A percentile compares a stretch with the other conserved stretches of the same genome.
Evolutionary conservation across 2,888 invertebrate species (phyloP).

Genomic region (Heteromyza rotundicornis): DNA sequence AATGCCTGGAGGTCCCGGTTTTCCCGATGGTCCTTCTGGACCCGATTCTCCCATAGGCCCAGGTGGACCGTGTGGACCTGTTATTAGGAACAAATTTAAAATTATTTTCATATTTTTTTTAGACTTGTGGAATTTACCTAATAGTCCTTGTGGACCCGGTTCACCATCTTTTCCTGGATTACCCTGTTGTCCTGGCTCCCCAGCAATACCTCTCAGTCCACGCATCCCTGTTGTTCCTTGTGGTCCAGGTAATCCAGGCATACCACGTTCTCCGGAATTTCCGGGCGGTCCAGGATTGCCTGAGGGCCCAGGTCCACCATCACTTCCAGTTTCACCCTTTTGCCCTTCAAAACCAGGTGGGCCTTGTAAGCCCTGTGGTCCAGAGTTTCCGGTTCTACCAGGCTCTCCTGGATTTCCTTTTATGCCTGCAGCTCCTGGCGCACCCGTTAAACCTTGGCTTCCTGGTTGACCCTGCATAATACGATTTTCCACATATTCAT

Average conservation of each 20-base stretch:
- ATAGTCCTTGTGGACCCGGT: constrained; percentile 66
- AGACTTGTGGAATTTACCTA: no score
- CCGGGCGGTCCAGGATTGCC: constrained; percentile 66
- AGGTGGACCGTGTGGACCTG: constrained; percentile 72
- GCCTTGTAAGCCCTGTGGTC: constrained; percentile 75
- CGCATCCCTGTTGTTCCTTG: constrained; percentile 44
- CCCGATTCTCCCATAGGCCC: constrained; percentile 68
- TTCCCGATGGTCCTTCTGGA: constrained; percentile 69
- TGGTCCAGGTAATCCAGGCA: constrained; percentile 49
- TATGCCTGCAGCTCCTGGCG: constrained; percentile 71
- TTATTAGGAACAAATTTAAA: constrained; percentile 25
- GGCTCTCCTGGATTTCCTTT: constrained; percentile 76
- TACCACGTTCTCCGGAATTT: constrained; percentile 57
- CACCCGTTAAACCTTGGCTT: constrained; percentile 71
- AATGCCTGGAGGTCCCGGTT: constrained; percentile 75
- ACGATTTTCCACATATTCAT: neutral
- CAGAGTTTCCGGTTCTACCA: constrained; percentile 72
- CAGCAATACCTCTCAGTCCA: constrained; percentile 67
- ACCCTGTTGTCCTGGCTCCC: constrained; percentile 75
- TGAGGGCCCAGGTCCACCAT: constrained; percentile 73
- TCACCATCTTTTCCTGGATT: constrained; percentile 73
- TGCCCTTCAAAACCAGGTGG: constrained; percentile 75
- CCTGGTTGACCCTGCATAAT: constrained; percentile 75
- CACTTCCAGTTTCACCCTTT: constrained; percentile 76
- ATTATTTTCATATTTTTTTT: neutral